phyloP scores from a whole-genome alignment of 2,797 vertebrate genomes.

The Sebastolobus alascanus region DNA sequence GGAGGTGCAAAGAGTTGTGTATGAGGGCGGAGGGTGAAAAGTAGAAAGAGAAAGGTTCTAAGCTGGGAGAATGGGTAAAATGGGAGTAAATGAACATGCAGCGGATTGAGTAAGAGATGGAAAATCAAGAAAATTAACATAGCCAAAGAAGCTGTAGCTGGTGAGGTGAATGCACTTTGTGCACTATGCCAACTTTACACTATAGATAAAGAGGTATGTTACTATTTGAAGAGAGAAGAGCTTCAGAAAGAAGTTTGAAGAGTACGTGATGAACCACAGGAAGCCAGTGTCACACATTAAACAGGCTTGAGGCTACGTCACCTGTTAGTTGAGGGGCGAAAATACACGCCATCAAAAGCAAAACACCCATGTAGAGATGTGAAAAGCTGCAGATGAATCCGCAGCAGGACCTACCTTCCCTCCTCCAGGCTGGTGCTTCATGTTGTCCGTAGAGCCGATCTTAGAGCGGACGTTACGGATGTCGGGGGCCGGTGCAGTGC shows the following conservation, averaged over 20 bases:
- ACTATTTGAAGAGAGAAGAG: not conserved
- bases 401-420: constrained; percentile 90
- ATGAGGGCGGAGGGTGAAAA: not conserved
- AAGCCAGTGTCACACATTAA: not conserved
- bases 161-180: not conserved
- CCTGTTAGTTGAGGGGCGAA: not conserved
- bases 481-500: constrained; percentile 80
- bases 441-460: constrained; percentile 97
- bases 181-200: not conserved
- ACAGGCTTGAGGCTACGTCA: not conserved
- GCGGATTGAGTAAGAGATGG: not conserved
- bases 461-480: constrained; percentile 91
- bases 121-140: not conserved
- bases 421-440: constrained; percentile 97
- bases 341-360: not conserved
- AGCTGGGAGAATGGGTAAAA: not conserved
- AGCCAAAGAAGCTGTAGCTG: not conserved
- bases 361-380: not conserved
- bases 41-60: not conserved
- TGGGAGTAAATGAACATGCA: not conserved
- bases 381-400: not conserved
- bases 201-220: not conserved
- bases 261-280: not conserved
- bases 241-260: not conserved
- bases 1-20: not conserved